Evolutionary conservation across 92 coral and sea anemone genomes (phyloP).

Genomic region (Porites lobata): DNA sequence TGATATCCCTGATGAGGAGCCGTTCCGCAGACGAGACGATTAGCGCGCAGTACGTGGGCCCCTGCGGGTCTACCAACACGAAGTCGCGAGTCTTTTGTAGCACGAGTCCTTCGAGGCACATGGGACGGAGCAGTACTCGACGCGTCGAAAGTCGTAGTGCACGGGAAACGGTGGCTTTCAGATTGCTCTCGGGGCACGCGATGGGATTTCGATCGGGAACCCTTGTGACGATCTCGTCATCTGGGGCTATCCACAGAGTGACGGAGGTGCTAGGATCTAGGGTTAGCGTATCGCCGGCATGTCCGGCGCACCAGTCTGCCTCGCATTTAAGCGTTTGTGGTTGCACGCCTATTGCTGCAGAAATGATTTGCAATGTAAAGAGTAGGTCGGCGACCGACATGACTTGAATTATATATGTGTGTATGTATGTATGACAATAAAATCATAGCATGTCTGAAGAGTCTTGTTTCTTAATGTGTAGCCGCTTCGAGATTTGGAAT

Average conservation of each 20-base stretch:
- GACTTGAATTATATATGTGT: background rate
- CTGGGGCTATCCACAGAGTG: slow-evolving; percentile 31
- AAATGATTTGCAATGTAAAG: too few relatives aligned
- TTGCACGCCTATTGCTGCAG: background rate
- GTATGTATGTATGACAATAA: too few relatives aligned
- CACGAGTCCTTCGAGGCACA: slow-evolving; percentile 16
- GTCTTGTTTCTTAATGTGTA: too few relatives aligned
- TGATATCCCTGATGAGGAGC: background rate
- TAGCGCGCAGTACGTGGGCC: slow-evolving; percentile 22
- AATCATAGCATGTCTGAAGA: too few relatives aligned
- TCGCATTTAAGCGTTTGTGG: background rate
- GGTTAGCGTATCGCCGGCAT: background rate
- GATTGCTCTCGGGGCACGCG: slow-evolving; percentile 1
- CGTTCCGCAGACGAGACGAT: slow-evolving; percentile 2
- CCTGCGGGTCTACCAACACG: background rate
- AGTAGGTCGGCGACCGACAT: background rate
- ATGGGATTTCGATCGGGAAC: background rate
- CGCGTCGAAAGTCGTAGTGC: background rate
- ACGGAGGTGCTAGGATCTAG: background rate
- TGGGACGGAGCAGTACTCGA: slow-evolving; percentile 11
- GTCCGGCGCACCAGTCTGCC: background rate
- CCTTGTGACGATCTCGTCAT: background rate
- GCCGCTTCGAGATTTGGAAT: too few relatives aligned
- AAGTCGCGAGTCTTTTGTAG: background rate
- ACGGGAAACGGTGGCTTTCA: background rate